Conservation (phyloP, 2,113 vertebrate species). For the Eidolon helvum region DNA sequence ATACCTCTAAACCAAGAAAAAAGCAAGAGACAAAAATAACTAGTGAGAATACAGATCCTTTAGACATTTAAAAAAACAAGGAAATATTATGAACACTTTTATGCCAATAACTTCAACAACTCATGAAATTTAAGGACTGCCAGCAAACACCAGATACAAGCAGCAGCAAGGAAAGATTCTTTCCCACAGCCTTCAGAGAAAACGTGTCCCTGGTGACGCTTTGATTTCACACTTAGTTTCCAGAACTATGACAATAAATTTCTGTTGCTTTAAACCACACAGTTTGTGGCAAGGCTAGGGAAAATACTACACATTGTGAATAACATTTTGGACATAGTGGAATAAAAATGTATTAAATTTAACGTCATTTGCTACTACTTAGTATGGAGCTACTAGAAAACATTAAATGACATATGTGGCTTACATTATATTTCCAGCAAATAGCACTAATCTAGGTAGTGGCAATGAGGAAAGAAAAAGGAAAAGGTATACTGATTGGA, state of each 20-base stretch:
- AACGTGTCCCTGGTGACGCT: background rate
- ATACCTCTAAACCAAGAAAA: background rate
- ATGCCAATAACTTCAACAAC: background rate
- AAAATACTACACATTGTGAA: background rate
- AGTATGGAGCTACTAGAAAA: background rate
- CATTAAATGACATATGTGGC: background rate
- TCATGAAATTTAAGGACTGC: background rate
- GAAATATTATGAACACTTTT: background rate
- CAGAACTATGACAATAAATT: background rate
- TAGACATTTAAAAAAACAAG: background rate
- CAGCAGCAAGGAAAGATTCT: background rate
- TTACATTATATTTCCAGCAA: background rate
- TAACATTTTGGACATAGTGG: background rate
- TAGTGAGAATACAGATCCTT: background rate
- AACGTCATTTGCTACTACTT: background rate
- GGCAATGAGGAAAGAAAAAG: background rate
- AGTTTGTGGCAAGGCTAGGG: background rate
- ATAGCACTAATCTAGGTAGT: background rate
- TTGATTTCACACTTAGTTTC: background rate
- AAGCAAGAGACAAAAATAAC: background rate
- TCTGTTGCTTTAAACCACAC: background rate
- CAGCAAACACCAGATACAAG: background rate
- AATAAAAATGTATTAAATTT: background rate
- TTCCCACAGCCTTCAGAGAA: background rate
- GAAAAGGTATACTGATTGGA: background rate